Percentiles rank a stretch among this genome's conserved stretches.
phyloP scores from a whole-genome alignment of 1,140 invertebrate species.

The Drosophila pseudoobscura region DNA sequence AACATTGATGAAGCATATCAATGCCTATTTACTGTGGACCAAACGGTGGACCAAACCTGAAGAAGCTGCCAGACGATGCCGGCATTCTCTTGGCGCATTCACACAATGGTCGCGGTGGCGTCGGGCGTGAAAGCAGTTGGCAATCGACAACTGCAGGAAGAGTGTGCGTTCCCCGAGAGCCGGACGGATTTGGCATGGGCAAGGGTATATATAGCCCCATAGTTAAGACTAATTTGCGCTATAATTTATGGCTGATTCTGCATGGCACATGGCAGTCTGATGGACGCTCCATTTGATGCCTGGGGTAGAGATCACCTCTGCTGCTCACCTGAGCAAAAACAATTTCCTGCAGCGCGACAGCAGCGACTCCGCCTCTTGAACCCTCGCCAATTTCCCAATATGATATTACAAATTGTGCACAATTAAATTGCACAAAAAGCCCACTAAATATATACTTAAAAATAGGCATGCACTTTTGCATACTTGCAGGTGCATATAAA shows the following conservation, averaged over 20 bases:
- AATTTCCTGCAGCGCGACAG: slow-evolving; percentile 11
- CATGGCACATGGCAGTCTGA: slow-evolving; percentile 23
- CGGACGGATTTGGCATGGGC: too few species aligned
- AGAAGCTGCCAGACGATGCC: too few species aligned
- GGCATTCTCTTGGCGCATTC: slow-evolving; percentile 2
- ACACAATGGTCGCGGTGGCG: slow-evolving; percentile 25
- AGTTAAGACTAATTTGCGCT: slow-evolving; percentile 40
- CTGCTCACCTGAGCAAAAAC: not conserved
- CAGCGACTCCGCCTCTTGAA: slow-evolving; percentile 25
- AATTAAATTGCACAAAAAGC: slow-evolving; percentile 28
- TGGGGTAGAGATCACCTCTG: slow-evolving; percentile 3
- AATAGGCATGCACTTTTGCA: slow-evolving; percentile 2
- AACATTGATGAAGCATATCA: slow-evolving; percentile 6
- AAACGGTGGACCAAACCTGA: not conserved
- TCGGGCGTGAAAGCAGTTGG: slow-evolving; percentile 25
- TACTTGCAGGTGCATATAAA: too few species aligned
- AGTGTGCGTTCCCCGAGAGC: not conserved
- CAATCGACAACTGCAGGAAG: not conserved
- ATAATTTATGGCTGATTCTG: slow-evolving; percentile 52
- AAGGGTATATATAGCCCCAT: slow-evolving; percentile 24
- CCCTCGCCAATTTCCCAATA: slow-evolving; percentile 35
- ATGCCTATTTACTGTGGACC: not conserved
- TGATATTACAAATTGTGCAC: slow-evolving; percentile 35
- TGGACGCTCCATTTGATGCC: slow-evolving; percentile 32
- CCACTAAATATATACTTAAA: slow-evolving; percentile 14